Evolutionary conservation across 2,113 vertebrate species (phyloP), one percentile per base, ranked within the genome.

Genomic region (Poecilia latipinna): DNA sequence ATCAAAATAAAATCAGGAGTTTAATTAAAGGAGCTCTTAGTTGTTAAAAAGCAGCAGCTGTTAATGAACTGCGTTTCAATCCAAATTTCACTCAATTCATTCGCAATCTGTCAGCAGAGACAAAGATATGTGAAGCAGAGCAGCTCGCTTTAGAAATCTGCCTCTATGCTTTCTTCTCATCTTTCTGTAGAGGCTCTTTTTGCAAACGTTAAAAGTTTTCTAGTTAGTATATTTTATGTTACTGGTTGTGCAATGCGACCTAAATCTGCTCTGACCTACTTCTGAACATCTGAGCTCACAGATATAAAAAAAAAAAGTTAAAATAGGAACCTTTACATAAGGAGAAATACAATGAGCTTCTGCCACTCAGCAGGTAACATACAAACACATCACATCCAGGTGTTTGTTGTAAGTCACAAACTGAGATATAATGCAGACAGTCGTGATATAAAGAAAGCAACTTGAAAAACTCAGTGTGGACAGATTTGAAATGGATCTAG

Each of bases 221-320:
- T 28, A 7, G 7, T 22, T 17, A 44, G 7, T 26, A 67, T 3
- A 48, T 17, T 5, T 48, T 48, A 48, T 48, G 44, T 19, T 7
- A 17, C 6, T 65, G 64, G 4, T 65, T 65, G 37, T 39, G 35
- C 42, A 44, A 42, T 13, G 13, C 15, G 39, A n/a, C 35, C 35
- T 42, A 15, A 28, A 42, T 13, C 15, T 26, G 24, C n/a, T 42
- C 6, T 3, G 72, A 75, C 82, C 80, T 78, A 81, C 31, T 84
- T 85, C 10, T 72, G 69, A 37, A 64, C 32, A 61, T 63, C 68
- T 37, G 44, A 48, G 13, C 0, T 0, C 48, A 60, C 60, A 82
- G 11, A 80, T 67, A 64, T 61, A 29, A 68, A 1, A 64, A 26
- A 26, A 26, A 26, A 4, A 7, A 11, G 10, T 1, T 31, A 17